These are phyloP conservation scores for Papilio gigon DNA, from an alignment of 2,888 invertebrate species.

Conservation along the genomic window DNA sequence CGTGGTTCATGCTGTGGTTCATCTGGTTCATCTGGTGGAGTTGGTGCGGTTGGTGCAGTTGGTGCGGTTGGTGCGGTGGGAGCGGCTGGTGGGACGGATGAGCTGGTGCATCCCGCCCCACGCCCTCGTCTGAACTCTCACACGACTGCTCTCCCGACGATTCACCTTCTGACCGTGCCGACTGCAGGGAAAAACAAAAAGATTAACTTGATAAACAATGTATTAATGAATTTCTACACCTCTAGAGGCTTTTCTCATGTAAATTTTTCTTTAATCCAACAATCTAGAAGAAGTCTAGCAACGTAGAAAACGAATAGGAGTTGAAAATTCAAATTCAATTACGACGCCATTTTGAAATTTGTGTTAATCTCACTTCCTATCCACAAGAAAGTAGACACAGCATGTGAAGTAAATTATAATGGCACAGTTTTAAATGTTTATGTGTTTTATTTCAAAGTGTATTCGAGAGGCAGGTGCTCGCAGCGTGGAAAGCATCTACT, in stretches of 20 bases:
- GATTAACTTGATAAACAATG: not conserved
- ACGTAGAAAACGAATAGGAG: too few relatives aligned
- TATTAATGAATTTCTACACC: not conserved
- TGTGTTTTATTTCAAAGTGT: constrained; percentile 25
- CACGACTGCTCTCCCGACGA: constrained; percentile 78
- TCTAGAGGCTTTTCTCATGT: too few relatives aligned
- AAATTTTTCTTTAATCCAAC: too few relatives aligned
- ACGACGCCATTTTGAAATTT: constrained; percentile 7
- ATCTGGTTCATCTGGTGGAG: constrained; percentile 52
- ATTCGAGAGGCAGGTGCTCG: constrained; percentile 54
- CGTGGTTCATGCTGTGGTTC: constrained; percentile 59
- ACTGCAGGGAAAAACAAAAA: constrained; percentile 57
- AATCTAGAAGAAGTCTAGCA: too few relatives aligned
- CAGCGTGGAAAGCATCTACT: constrained; percentile 44
- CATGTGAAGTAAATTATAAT: constrained; percentile 35
- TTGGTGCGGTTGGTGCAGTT: constrained; percentile 44
- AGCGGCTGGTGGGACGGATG: constrained; percentile 48
- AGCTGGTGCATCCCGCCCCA: constrained; percentile 71
- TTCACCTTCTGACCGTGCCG: constrained; percentile 76
- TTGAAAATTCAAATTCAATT: not conserved
- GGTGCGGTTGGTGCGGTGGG: constrained; percentile 50
- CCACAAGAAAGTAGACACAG: constrained; percentile 16
- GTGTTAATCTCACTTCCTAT: not conserved
- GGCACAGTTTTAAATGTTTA: constrained; percentile 32
- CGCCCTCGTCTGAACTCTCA: constrained; percentile 78